Percentiles rank a stretch among this genome's conserved stretches.
Evolutionary conservation across 1,140 invertebrate species (phyloP).

Genomic region (Rhagoletis zephyria): DNA sequence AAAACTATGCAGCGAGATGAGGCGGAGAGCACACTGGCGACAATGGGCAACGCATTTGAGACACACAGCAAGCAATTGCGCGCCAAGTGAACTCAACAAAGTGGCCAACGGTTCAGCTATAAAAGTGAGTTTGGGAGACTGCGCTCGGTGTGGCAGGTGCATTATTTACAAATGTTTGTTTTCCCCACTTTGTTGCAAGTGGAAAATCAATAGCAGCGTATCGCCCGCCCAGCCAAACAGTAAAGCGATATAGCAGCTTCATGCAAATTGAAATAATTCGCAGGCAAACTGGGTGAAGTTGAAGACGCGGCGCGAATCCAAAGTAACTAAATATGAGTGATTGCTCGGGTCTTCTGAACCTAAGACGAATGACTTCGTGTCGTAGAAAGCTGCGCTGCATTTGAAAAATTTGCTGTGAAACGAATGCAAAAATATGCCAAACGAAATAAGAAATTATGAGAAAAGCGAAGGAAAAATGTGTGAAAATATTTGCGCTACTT

Average conservation of each 20-base stretch:
- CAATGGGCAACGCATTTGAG: too few relatives aligned
- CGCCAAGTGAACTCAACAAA: neutral
- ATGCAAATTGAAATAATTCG: slow-evolving; percentile 4
- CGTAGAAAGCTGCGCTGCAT: neutral
- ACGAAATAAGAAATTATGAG: neutral
- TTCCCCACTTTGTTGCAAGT: neutral
- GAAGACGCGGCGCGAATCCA: neutral
- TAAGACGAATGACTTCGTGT: neutral
- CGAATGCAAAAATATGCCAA: neutral
- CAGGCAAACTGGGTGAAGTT: slow-evolving; percentile 3
- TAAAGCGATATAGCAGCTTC: neutral
- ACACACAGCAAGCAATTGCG: too few relatives aligned
- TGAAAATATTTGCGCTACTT: slow-evolving; percentile 29
- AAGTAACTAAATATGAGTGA: neutral
- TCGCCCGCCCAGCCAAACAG: neutral
- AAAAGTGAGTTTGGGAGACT: neutral
- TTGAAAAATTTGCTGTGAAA: neutral
- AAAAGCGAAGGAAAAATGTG: slow-evolving; percentile 18
- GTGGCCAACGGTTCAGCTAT: neutral
- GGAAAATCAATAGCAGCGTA: neutral
- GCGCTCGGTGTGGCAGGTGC: slow-evolving; percentile 6
- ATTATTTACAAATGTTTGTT: neutral
- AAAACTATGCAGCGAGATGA: neutral
- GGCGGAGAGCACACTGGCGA: too few relatives aligned
- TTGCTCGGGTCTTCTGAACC: neutral